phyloP scores from a whole-genome alignment of 2,113 vertebrate genomes.

The Lycocorax pyrrhopterus region DNA sequence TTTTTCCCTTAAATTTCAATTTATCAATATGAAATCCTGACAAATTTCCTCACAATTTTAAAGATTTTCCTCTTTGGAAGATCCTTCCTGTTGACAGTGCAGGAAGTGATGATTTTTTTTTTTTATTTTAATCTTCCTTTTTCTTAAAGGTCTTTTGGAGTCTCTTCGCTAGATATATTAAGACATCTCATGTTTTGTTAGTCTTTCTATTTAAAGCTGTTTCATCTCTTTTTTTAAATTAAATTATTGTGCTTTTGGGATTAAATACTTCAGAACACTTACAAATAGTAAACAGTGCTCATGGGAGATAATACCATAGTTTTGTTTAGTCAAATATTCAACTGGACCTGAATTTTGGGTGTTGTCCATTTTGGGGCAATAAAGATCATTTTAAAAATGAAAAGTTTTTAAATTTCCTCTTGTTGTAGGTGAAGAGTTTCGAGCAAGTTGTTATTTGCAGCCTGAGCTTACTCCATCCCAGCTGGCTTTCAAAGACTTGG shows the following conservation, averaged over 20 bases:
- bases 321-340: neutral
- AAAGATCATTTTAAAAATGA: neutral
- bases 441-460: conserved; percentile 79
- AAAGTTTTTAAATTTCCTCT: neutral
- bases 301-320: neutral
- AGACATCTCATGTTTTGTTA: neutral
- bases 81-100: neutral
- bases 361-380: neutral
- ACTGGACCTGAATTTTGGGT: neutral
- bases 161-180: neutral
- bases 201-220: neutral
- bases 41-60: neutral
- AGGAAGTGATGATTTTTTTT: neutral
- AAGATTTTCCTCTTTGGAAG: neutral
- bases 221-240: neutral
- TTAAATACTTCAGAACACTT: neutral
- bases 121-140: neutral
- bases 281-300: neutral
- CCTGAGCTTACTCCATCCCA: conserved; percentile 87
- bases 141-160: neutral
- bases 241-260: neutral
- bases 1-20: neutral
- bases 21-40: neutral
- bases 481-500: conserved; percentile 87
- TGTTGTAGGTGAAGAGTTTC: conserved; percentile 77